Evolutionary conservation across 1,140 invertebrate species (phyloP).

Genomic region (Euura saliciscinereae): DNA sequence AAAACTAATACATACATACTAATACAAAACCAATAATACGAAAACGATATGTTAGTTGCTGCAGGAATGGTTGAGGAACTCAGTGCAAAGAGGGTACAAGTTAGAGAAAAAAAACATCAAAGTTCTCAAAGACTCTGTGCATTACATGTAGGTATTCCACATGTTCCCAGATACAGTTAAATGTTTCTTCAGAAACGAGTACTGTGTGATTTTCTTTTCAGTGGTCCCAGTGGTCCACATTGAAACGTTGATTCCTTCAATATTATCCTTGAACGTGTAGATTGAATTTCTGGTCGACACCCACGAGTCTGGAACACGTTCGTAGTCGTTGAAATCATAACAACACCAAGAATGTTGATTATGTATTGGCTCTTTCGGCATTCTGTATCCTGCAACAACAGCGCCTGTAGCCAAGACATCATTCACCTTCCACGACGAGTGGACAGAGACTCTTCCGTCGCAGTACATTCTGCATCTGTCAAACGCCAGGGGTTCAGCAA

Average conservation of each 20-base stretch:
- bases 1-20: too few species aligned
- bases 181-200: neutral
- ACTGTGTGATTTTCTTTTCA: neutral
- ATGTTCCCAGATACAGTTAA: neutral
- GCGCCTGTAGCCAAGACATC: neutral
- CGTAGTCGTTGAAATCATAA: neutral
- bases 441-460: neutral
- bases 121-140: too few species aligned
- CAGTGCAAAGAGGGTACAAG: too few species aligned
- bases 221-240: neutral
- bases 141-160: too few species aligned
- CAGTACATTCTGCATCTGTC: neutral
- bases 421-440: neutral
- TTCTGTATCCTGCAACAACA: neutral
- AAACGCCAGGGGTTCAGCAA: neutral
- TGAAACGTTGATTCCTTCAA: neutral
- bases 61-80: too few species aligned
- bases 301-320: neutral
- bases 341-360: neutral
- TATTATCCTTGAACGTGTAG: neutral
- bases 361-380: neutral
- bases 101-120: too few species aligned
- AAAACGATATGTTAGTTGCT: too few species aligned
- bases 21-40: too few species aligned
- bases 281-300: neutral